These are phyloP conservation scores for Phania funesta DNA, from an alignment of 2,888 invertebrate species.

Conservation along the genomic window DNA sequence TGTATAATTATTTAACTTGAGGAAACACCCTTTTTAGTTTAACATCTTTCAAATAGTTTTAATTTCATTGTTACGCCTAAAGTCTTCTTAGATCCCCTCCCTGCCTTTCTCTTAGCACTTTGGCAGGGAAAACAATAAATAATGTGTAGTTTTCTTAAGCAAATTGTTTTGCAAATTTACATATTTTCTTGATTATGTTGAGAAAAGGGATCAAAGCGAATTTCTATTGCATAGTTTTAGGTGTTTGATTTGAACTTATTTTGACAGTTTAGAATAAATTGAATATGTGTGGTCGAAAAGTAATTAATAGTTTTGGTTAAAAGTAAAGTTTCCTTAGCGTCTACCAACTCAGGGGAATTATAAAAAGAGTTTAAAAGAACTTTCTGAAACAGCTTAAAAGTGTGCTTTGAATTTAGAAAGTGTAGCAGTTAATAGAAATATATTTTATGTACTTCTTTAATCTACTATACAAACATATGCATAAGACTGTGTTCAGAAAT, in stretches of 20 bases:
- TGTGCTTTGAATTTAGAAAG: not conserved
- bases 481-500: too few species aligned
- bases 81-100: not conserved
- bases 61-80: slow-evolving; percentile 60
- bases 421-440: not conserved
- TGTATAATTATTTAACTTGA: slow-evolving; percentile 55
- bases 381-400: not conserved
- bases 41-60: slow-evolving; percentile 19
- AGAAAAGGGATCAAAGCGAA: slow-evolving; percentile 62
- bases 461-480: too few species aligned
- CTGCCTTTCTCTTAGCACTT: not conserved
- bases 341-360: slow-evolving; percentile 40
- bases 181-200: slow-evolving; percentile 46
- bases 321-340: slow-evolving; percentile 50
- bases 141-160: slow-evolving; percentile 58
- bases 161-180: slow-evolving; percentile 58
- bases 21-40: slow-evolving; percentile 45
- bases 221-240: slow-evolving; percentile 46
- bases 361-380: not conserved
- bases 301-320: slow-evolving; percentile 69
- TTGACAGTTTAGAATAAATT: slow-evolving; percentile 69
- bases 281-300: slow-evolving; percentile 70
- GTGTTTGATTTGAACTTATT: slow-evolving; percentile 66
- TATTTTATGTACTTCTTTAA: not conserved
- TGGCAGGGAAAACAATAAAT: slow-evolving; percentile 7